Evolutionary conservation across 1,140 invertebrate species (phyloP), one percentile per base, ranked within the genome.

Genomic region (Meloidogyne floridensis): DNA sequence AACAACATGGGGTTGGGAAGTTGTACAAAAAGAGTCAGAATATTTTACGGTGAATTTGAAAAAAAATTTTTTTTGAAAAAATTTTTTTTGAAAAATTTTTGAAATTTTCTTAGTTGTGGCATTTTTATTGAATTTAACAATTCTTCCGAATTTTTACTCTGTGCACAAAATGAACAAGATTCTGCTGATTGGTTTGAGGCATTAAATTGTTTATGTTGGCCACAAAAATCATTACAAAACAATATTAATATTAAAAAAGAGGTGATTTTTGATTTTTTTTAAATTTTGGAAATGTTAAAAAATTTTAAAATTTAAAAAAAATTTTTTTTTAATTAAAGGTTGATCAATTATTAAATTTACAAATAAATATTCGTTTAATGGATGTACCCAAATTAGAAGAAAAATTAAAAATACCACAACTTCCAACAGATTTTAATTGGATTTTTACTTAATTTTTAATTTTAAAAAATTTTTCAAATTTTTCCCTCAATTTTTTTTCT

Each of bases 361-460:
- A 84, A 80, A 71, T 84, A 3, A 65, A 81, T 13, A 69, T 84
- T 32, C 79, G 83, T 4, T 54, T 84, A 6, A 42, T 84, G 8
- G 79, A 84, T 54, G 65, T 84, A 13, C 53, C 51, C 2, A 56
- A 77, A 47, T 72, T 54, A 15, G 65, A 77, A 72, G 72, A 51
- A 42, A 53, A 75, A 43, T 65, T 69, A 47, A n/a, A 43, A 73
- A 70, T 83, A 20, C 83, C 83, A 9, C 8, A 65, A 53, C 18
- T 83, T 32, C 84, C 84, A 13, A 80, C 54, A 6, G 78, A 84
- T 81, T 85, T 85, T 77, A 59, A 43, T 42, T 84, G 83, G 83
- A 84, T 80, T 85, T 54, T 0, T 18, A 15, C 15, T 53, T 73
- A 53, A 73, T 47, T 13, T 47, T 54, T 74, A n/a, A n/a, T n/a